Evolutionary conservation across 2,888 invertebrate species (phyloP).

Genomic region (Agrilus mali): DNA sequence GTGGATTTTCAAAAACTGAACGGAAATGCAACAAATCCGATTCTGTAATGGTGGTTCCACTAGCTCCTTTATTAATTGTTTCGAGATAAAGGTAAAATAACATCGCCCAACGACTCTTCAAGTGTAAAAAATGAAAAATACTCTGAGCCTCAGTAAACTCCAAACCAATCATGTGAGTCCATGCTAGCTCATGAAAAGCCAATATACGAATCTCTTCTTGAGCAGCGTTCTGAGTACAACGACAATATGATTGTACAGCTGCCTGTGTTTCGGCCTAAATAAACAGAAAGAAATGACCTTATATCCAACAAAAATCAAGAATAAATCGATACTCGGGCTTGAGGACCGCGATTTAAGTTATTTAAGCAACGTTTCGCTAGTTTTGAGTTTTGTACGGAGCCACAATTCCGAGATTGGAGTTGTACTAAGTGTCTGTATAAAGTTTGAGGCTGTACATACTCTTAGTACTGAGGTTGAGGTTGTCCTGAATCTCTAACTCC

Average conservation of each 20-base stretch:
- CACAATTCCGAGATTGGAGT: no score
- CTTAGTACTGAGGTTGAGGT: no score
- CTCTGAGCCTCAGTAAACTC: slow-evolving; percentile 41
- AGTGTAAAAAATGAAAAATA: slow-evolving; percentile 41
- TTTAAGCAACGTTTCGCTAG: no score
- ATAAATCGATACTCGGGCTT: no score
- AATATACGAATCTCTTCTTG: slow-evolving; percentile 51
- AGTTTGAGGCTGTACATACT: no score
- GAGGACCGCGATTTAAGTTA: no score
- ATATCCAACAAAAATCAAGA: no score
- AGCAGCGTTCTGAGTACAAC: slow-evolving; percentile 43
- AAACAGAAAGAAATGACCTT: no score
- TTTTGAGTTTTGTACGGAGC: no score
- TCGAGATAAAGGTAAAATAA: slow-evolving; percentile 52
- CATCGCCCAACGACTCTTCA: slow-evolving; percentile 51
- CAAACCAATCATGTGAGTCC: slow-evolving; percentile 51
- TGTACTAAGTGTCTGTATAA: no score
- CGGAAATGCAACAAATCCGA: slow-evolving; percentile 22
- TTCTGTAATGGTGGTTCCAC: slow-evolving; percentile 18
- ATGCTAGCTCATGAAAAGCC: slow-evolving; percentile 47
- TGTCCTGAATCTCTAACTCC: no score
- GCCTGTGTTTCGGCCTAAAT: slow-evolving; percentile 43
- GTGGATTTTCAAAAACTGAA: slow-evolving; percentile 16
- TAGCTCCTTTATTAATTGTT: slow-evolving; percentile 30
- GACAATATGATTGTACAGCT: slow-evolving; percentile 44